Percentiles rank a stretch among this genome's conserved stretches.
phyloP scores from a whole-genome alignment of 1,140 invertebrate genomes.

The Microplitis demolitor region DNA sequence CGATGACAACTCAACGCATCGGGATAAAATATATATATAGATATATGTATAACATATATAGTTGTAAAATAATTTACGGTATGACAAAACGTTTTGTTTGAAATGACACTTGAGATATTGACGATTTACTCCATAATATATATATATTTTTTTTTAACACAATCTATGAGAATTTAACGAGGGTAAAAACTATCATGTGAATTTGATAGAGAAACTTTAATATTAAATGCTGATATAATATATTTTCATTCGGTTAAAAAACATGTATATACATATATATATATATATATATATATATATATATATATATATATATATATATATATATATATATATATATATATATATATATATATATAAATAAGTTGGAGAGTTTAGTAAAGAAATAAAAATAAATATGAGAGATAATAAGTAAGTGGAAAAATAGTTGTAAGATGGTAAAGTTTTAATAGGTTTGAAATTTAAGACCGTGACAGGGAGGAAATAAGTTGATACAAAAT shows the following conservation, averaged over 20 bases:
- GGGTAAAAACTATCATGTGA: not conserved
- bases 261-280: no score
- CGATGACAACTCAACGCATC: conserved; percentile 9
- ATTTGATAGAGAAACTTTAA: not conserved
- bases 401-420: not conserved
- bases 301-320: not conserved
- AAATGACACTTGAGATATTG: not conserved
- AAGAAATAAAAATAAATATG: not conserved
- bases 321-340: not conserved
- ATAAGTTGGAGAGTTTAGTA: not conserved
- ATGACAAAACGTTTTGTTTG: conserved; percentile 19
- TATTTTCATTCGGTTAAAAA: not conserved
- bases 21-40: not conserved
- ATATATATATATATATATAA: not conserved
- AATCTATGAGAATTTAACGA: not conserved
- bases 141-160: not conserved
- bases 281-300: not conserved
- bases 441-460: not conserved
- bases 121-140: not conserved
- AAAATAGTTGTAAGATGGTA: not conserved
- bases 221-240: not conserved
- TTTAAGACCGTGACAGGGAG: not conserved
- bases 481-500: not conserved
- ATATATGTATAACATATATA: not conserved
- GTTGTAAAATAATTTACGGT: conserved; percentile 8